Conservation (phyloP, 2,888 invertebrate species). For the Proisotoma minuta region DNA sequence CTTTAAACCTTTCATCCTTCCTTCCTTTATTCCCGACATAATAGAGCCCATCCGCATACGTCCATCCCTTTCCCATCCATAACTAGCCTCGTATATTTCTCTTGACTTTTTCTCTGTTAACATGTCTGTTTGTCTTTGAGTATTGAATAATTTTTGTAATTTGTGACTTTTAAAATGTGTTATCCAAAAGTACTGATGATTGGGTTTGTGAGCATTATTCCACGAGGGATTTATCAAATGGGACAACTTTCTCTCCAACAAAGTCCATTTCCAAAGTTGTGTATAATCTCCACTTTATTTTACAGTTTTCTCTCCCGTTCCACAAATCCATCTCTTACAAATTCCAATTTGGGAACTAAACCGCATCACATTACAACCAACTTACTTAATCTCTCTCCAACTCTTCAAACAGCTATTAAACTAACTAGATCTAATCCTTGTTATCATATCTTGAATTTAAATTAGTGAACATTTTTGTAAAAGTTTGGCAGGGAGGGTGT, state of each 20-base stretch:
- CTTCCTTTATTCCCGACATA: too few species aligned
- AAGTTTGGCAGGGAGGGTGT: background rate
- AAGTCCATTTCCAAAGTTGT: background rate
- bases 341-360: background rate
- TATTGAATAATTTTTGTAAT: too few species aligned
- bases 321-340: background rate
- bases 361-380: background rate
- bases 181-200: background rate
- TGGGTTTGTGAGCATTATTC: too few species aligned
- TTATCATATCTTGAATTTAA: slow-evolving; percentile 3
- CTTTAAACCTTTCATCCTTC: slow-evolving; percentile 9
- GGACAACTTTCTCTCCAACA: slow-evolving; percentile 6
- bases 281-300: slow-evolving; percentile 4
- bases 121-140: too few species aligned
- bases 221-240: slow-evolving; percentile 1
- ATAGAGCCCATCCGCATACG: too few species aligned
- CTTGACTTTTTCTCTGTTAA: too few species aligned
- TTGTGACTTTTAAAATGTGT: too few species aligned
- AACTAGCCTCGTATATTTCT: too few species aligned
- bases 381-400: slow-evolving; percentile 1
- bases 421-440: too few species aligned
- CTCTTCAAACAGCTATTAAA: background rate
- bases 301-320: background rate
- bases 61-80: too few species aligned
- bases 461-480: background rate